phyloP scores from a whole-genome alignment of 1,140 invertebrate genomes.

The Drosophila athabasca region DNA sequence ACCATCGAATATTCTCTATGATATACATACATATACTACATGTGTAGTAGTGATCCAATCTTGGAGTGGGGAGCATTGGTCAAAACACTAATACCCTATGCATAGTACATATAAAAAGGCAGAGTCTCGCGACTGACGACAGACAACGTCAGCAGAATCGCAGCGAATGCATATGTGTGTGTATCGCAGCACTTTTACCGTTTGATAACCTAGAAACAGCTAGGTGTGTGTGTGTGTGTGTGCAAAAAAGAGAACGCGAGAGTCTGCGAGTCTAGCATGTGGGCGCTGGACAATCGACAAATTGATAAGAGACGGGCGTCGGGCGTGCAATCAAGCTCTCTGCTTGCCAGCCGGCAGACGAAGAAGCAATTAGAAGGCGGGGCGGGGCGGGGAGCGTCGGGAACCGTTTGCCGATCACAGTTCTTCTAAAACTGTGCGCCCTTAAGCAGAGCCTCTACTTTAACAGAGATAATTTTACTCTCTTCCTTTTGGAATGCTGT shows the following conservation, averaged over 20 bases:
- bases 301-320: constrained; percentile 39
- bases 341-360: background rate
- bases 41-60: no score
- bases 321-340: constrained; percentile 24
- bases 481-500: no score
- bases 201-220: constrained; percentile 76
- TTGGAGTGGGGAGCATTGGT: no score
- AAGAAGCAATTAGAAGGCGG: background rate
- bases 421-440: no score
- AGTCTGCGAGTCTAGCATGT: constrained; percentile 26
- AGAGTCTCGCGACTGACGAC: constrained; percentile 38
- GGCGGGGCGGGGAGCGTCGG: no score
- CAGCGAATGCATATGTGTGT: constrained; percentile 22
- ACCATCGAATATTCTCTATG: no score
- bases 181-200: constrained; percentile 62
- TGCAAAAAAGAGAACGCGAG: no score
- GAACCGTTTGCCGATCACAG: no score
- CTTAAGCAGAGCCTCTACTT: no score
- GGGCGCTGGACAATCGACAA: constrained; percentile 51
- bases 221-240: constrained; percentile 17
- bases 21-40: no score
- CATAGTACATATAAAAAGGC: constrained; percentile 22
- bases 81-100: no score
- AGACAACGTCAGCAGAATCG: constrained; percentile 32
- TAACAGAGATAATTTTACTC: no score